Evolutionary conservation across 1,140 invertebrate species (phyloP).

Genomic region (Penaeus chinensis): DNA sequence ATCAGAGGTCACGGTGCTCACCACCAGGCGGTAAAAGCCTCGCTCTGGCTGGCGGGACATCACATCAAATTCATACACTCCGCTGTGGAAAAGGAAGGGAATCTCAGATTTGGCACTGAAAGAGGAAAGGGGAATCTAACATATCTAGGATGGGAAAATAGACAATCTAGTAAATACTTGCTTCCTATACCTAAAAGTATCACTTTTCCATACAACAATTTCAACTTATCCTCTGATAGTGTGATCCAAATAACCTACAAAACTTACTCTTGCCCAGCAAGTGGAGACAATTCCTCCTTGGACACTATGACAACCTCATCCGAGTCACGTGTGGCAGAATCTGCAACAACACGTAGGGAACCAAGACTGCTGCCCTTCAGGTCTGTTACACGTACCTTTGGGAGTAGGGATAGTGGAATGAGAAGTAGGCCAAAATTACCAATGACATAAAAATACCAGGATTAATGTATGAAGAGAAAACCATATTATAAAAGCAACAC

Average conservation of each 20-base stretch:
- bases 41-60: conserved; percentile 82
- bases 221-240: not conserved
- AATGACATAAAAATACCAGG: too few relatives aligned
- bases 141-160: not conserved
- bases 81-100: conserved; percentile 69
- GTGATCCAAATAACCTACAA: not conserved
- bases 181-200: too few relatives aligned
- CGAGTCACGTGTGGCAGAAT: conserved; percentile 79
- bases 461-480: not conserved
- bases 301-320: conserved; percentile 83
- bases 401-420: not conserved
- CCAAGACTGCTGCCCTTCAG: conserved; percentile 83
- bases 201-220: not conserved
- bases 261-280: conserved; percentile 73
- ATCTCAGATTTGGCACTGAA: not conserved
- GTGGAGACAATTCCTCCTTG: conserved; percentile 73
- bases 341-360: conserved; percentile 78
- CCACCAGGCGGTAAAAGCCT: conserved; percentile 84
- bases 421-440: not conserved
- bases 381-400: conserved; percentile 80
- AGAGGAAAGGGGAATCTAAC: not conserved
- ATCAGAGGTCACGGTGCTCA: conserved; percentile 77
- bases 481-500: not conserved
- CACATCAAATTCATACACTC: conserved; percentile 84
- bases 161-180: too few relatives aligned